Percentiles rank a stretch among this genome's conserved stretches.
Evolutionary conservation across 2,113 vertebrate species (phyloP).

Genomic region (Mandrillus leucophaeus): DNA sequence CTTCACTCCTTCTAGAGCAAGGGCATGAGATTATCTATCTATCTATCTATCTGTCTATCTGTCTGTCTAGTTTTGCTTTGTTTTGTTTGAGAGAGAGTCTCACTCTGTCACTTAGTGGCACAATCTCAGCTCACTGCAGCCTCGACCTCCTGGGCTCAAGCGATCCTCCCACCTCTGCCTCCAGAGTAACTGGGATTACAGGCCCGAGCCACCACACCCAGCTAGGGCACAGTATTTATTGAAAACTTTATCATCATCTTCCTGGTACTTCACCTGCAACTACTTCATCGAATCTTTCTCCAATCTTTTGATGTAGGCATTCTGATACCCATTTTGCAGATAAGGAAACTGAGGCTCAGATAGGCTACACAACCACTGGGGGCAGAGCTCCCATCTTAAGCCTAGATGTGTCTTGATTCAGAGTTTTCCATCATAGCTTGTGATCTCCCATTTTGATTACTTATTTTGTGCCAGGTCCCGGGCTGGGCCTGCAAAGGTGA

Average conservation of each 20-base stretch:
- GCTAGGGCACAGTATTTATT: not conserved
- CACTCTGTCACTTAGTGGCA: no score
- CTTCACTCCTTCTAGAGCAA: not conserved
- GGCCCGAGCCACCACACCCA: no score
- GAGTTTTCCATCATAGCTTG: not conserved
- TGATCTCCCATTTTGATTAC: not conserved
- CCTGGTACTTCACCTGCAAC: not conserved
- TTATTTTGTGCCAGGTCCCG: not conserved
- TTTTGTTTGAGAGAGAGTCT: no score
- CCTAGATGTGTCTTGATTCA: not conserved
- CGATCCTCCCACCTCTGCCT: no score
- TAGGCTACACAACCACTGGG: not conserved
- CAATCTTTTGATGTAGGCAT: not conserved
- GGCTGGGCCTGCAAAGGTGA: not conserved
- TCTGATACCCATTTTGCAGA: constrained; percentile 39
- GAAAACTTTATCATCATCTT: constrained; percentile 16
- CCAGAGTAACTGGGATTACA: no score
- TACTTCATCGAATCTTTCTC: not conserved
- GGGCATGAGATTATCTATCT: not conserved
- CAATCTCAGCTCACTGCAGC: no score
- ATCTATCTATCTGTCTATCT: no score
- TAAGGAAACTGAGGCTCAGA: not conserved
- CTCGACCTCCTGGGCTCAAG: no score
- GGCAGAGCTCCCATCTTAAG: not conserved
- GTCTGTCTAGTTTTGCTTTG: no score